Evolutionary conservation across 64 coral and sea anemone species (phyloP), one percentile per base, ranked within the genome.

Genomic region (Anthopleura sola): DNA sequence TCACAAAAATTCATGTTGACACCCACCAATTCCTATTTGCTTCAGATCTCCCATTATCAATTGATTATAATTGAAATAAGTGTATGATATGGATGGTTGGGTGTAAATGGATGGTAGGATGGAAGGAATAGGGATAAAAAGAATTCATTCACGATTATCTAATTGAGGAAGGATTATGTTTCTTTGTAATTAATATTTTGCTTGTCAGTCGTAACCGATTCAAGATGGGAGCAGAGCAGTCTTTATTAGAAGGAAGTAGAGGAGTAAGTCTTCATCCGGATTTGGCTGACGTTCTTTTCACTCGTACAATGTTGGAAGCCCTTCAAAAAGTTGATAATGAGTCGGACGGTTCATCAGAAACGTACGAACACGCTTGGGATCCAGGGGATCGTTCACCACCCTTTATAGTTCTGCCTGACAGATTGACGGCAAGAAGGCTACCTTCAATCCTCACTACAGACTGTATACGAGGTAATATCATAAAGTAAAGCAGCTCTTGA

Each of bases 331-430:
- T 47, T 68, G 83, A 55, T 6, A 53, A 78, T 6, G 88, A 86
- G 37, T 90, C 87, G 20, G 48, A 33, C 3, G 8, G 23, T 5
- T 85, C 83, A 54, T 86, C 86, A 55, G 88, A 90, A 84, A 82
- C 87, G 85, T 53, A 83, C 26, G 80, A 94, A 78, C 88, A 94
- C 80, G 92, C 92, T 37, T 94, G 92, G 92, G 88, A 94, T 37
- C 92, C 92, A 8, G 38, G 86, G 0, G 92, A 94, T 60, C 84
- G 92, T 53, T 90, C 92, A 6, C 88, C 92, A 6, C 83, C 31
- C 37, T 90, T 94, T 32, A 75, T 60, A 32, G 88, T 94, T 37
- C 86, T 94, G 85, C 69, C 87, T 6, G 92, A 94, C 80, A 34
- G 88, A 78, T 21, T 94, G 78, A 94, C 92, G 46, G 92, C 92